Base-by-base conservation (phyloP, 2,888 invertebrate genomes). In the Serripes groenlandicus region DNA sequence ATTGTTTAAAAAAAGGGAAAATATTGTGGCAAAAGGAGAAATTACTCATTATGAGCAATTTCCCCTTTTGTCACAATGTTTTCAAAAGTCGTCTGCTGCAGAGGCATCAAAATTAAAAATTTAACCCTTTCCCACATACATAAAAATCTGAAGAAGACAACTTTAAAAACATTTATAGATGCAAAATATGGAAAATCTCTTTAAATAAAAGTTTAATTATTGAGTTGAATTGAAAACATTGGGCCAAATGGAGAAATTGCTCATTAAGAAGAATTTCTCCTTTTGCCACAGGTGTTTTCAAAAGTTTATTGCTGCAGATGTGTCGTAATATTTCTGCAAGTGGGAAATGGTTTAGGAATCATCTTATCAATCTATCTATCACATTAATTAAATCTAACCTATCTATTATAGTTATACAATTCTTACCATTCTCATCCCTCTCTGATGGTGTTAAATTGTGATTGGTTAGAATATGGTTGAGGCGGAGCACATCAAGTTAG, bases 361-460 rank as follows among this genome's bases (percentile, higher is more conserved):
- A 9, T 42, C 18, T 11, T 58, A 58, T 11, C 23, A 58, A 26
- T 52, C 52, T 52, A 52, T 7, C 23, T 3, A 3, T 52, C 23
- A 52, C 4, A 28, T 28, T 58, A 4, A 1, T 28, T 4, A 30
- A 18, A 62, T 30, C 62, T 62, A 62, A 32, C 34, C 30, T 62
- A 56, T 23, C 23, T 56, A 23, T 62, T 35, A 49, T 49, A 1
- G 7, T 49, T 5, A 15, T 2, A 49, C 49, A 49, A 49, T 56
- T 66, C 66, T 66, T 66, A 66, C 66, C 66, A 66, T 42, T 66
- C 66, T 66, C 42, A 66, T 66, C n/a, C 66, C 66, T 32, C 66
- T 66, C 66, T 66, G 66, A 34, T 5, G 34, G 35, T 4, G 35
- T n/a, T 66, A 34, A 42, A 42, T 66, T 37, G 66, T 66, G 18